These are phyloP conservation scores for Yponomeuta sedellus DNA, from an alignment of 2,888 invertebrate genomes.

Conservation along the genomic window DNA sequence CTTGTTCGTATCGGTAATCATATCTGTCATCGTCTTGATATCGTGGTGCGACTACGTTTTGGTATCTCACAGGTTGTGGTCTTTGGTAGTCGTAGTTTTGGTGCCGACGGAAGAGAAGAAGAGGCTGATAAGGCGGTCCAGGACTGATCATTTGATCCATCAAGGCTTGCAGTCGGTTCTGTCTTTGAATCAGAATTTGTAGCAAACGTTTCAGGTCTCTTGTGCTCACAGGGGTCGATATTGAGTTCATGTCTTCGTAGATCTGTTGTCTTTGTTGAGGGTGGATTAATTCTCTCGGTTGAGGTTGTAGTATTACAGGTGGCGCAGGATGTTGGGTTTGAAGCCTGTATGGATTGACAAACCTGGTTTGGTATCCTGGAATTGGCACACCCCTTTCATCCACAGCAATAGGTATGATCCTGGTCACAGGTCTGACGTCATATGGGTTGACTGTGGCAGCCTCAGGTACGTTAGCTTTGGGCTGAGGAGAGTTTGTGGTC, in stretches of 20 bases:
- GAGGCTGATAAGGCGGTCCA: conserved; percentile 44
- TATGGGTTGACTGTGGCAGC: conserved; percentile 50
- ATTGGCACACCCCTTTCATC: conserved; percentile 65
- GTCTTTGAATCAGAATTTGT: conserved; percentile 79
- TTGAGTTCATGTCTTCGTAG: conserved; percentile 73
- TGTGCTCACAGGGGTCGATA: conserved; percentile 82
- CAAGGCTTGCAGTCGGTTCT: conserved; percentile 75
- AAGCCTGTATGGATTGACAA: conserved; percentile 51
- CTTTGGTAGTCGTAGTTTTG: conserved; percentile 41
- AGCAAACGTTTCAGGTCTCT: conserved; percentile 82
- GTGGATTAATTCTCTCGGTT: conserved; percentile 52
- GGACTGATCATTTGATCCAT: conserved; percentile 67
- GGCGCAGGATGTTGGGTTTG: conserved; percentile 33
- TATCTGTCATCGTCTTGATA: conserved; percentile 57
- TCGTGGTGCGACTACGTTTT: conserved; percentile 40
- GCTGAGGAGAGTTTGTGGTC: conserved; percentile 35
- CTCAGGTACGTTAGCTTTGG: conserved; percentile 45
- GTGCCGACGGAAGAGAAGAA: conserved; percentile 39
- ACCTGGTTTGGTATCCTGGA: conserved; percentile 58
- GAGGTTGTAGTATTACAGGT: conserved; percentile 35
- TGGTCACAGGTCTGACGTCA: conserved; percentile 53
- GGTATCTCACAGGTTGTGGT: conserved; percentile 47
- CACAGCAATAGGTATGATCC: conserved; percentile 63
- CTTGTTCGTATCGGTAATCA: conserved; percentile 41
- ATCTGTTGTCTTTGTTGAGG: conserved; percentile 62